phyloP scores from a whole-genome alignment of 1,140 invertebrate genomes.

The Triops cancriformis region DNA sequence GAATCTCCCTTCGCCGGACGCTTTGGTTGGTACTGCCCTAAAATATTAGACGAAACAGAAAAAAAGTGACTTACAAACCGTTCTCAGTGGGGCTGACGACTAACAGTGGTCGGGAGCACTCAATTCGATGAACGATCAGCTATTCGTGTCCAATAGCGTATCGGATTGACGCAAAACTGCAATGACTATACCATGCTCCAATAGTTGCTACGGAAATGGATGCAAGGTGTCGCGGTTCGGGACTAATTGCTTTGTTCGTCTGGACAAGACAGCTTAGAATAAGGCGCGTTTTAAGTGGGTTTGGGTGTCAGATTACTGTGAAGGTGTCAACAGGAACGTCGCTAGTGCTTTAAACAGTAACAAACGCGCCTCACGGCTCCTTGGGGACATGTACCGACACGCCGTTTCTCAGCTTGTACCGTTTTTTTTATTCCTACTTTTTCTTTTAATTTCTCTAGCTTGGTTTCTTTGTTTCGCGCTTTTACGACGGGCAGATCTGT shows the following conservation, averaged over 20 bases:
- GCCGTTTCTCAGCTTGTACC: background rate
- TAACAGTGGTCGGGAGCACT: no score
- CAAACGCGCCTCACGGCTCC: background rate
- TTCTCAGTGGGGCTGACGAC: no score
- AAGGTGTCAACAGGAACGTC: background rate
- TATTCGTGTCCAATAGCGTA: no score
- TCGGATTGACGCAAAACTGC: no score
- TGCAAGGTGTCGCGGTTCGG: background rate
- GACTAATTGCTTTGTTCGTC: background rate
- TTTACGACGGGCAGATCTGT: background rate
- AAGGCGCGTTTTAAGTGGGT: background rate
- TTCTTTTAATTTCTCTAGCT: no score
- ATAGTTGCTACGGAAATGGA: no score
- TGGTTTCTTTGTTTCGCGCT: background rate
- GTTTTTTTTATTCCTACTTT: background rate
- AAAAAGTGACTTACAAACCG: no score
- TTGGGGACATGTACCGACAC: background rate
- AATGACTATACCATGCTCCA: no score
- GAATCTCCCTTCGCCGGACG: no score
- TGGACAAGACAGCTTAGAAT: background rate
- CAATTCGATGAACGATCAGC: no score
- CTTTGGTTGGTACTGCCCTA: no score
- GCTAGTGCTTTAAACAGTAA: background rate
- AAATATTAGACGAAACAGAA: no score
- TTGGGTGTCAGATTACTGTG: background rate